Evolutionary conservation across 2,113 vertebrate species (phyloP).

Genomic region (Mixornis gularis): DNA sequence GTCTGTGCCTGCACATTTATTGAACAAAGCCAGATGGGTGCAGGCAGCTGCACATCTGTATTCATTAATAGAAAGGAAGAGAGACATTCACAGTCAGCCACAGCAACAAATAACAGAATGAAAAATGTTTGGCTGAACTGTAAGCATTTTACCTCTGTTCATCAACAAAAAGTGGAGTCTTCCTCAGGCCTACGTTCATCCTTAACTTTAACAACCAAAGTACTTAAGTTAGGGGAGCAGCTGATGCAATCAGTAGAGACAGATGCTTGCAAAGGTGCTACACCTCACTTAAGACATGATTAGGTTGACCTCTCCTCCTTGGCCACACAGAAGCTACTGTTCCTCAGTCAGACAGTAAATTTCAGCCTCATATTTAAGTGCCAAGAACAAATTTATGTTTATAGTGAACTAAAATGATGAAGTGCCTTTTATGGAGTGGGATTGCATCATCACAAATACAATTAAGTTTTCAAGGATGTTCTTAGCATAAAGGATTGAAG

Average conservation of each 20-base stretch:
- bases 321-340: not conserved
- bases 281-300: not conserved
- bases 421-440: not conserved
- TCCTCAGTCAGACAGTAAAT: not conserved
- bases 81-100: conserved; percentile 33
- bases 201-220: not conserved
- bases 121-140: conserved; percentile 4
- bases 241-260: not conserved
- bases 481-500: not conserved
- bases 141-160: not conserved
- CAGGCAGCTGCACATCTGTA: conserved; percentile 61
- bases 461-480: conserved; percentile 4
- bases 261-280: not conserved
- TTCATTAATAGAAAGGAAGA: conserved; percentile 49
- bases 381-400: not conserved
- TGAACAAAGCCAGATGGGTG: conserved; percentile 58
- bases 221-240: not conserved
- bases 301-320: not conserved
- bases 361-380: not conserved
- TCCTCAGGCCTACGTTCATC: not conserved
- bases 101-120: conserved; percentile 5
- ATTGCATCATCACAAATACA: not conserved
- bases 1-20: conserved; percentile 45
- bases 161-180: not conserved
- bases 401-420: not conserved